Evolutionary conservation across 2,888 invertebrate genomes (phyloP).

Genomic region (Ashinkailepas kermadecensis): DNA sequence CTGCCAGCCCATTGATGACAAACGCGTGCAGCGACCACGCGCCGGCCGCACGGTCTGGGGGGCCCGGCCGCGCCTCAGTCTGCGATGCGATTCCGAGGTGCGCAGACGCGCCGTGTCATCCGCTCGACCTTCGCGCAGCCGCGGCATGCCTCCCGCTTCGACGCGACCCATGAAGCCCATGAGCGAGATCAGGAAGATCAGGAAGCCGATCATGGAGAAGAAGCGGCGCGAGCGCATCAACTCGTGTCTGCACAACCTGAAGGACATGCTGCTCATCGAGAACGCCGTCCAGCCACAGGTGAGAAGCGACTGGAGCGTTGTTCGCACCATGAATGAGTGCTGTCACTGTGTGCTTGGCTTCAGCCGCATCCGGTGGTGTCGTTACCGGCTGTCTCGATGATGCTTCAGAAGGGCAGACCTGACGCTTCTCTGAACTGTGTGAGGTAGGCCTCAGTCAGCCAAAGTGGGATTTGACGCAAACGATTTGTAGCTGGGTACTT

Average conservation of each 20-base stretch:
- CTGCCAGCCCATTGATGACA: background rate
- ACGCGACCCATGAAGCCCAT: background rate
- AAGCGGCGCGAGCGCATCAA: conserved; percentile 25
- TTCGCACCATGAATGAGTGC: no score
- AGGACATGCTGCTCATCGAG: conserved; percentile 24
- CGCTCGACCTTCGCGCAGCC: no score
- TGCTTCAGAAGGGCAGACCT: no score
- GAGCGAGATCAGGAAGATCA: conserved; percentile 1
- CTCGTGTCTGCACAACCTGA: background rate
- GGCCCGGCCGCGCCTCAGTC: background rate
- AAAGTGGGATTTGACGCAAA: no score
- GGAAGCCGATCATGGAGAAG: conserved; percentile 25
- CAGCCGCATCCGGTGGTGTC: no score
- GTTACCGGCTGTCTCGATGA: no score
- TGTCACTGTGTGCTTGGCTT: no score
- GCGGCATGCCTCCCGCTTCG: background rate
- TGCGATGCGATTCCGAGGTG: background rate
- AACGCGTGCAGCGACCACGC: background rate
- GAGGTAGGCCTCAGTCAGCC: no score
- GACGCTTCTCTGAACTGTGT: no score
- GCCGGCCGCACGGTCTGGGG: background rate
- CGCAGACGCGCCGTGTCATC: background rate
- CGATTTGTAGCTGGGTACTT: no score
- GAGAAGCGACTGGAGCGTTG: background rate
- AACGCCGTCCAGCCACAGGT: conserved; percentile 19